These are phyloP conservation scores for Entelurus aequoreus DNA, from an alignment of 2,113 vertebrate genomes.

Conservation along the genomic window DNA sequence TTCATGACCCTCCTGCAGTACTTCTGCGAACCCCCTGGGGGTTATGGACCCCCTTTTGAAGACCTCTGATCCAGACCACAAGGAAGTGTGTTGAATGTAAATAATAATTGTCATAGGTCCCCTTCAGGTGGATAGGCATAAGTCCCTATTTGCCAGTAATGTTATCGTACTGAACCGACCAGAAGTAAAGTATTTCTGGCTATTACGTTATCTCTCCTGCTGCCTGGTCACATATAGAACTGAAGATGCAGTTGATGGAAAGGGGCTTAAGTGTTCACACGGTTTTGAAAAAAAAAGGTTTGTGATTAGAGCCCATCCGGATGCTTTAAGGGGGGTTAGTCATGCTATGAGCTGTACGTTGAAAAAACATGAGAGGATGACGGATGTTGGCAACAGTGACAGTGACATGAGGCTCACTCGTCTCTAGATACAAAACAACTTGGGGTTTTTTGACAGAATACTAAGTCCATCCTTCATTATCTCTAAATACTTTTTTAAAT, in stretches of 20 bases:
- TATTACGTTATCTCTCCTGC: background rate
- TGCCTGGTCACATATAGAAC: background rate
- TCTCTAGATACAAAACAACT: background rate
- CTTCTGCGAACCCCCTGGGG: too few relatives aligned
- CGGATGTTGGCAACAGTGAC: background rate
- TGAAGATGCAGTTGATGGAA: background rate
- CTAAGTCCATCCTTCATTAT: background rate
- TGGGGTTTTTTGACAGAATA: background rate
- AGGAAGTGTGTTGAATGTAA: too few relatives aligned
- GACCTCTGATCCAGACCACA: too few relatives aligned
- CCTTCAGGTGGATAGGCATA: too few relatives aligned
- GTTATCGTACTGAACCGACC: too few relatives aligned
- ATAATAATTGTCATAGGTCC: too few relatives aligned
- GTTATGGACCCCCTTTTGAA: too few relatives aligned
- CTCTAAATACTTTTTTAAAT: background rate
- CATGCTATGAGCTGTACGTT: background rate
- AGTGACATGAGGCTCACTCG: background rate
- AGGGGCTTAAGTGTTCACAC: conserved; percentile 5
- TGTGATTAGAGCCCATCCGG: conserved; percentile 4
- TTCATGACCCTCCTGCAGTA: too few relatives aligned
- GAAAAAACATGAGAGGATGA: background rate
- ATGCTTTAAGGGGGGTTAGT: conserved; percentile 3
- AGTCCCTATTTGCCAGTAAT: too few relatives aligned
- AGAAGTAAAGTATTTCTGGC: too few relatives aligned
- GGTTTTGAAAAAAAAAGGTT: background rate